Percentiles rank a stretch among this genome's conserved stretches.
Conservation (phyloP, 2,888 invertebrate genomes). For the Cantharis nigra region DNA sequence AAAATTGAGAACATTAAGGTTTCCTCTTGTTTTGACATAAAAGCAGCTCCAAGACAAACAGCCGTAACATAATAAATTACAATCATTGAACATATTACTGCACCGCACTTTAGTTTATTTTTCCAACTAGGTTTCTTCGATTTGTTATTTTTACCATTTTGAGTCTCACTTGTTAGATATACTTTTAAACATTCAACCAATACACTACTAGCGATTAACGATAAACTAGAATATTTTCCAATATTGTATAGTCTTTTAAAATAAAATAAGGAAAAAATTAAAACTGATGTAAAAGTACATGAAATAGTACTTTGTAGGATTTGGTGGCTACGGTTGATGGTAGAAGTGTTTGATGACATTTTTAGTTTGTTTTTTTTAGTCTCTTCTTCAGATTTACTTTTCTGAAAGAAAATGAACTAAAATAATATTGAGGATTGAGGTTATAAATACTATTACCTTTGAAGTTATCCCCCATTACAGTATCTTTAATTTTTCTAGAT, state of each 20-base stretch:
- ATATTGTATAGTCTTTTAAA: constrained; percentile 1
- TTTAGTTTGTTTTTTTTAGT: neutral
- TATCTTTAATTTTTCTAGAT: neutral
- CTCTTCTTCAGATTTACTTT: neutral
- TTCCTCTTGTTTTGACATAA: constrained; percentile 66
- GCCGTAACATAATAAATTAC: constrained; percentile 64
- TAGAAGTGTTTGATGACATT: neutral
- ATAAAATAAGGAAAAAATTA: constrained; percentile 1
- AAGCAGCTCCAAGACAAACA: constrained; percentile 71
- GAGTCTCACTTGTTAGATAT: neutral
- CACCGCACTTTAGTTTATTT: constrained; percentile 53
- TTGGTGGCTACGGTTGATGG: neutral
- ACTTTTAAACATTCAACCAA: constrained; percentile 2
- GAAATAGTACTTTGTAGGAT: neutral
- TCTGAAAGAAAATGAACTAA: neutral
- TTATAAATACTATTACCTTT: neutral
- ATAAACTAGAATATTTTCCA: constrained; percentile 1
- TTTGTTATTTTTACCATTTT: constrained; percentile 1
- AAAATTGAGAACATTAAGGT: constrained; percentile 69
- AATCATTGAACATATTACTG: constrained; percentile 57
- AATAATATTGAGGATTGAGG: neutral
- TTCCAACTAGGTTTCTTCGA: constrained; percentile 42
- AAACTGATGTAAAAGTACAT: neutral
- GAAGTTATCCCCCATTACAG: neutral
- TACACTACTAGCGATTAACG: neutral